These are phyloP conservation scores for Drosophila oshimai DNA, from an alignment of 1,140 invertebrate species.

Conservation along the genomic window DNA sequence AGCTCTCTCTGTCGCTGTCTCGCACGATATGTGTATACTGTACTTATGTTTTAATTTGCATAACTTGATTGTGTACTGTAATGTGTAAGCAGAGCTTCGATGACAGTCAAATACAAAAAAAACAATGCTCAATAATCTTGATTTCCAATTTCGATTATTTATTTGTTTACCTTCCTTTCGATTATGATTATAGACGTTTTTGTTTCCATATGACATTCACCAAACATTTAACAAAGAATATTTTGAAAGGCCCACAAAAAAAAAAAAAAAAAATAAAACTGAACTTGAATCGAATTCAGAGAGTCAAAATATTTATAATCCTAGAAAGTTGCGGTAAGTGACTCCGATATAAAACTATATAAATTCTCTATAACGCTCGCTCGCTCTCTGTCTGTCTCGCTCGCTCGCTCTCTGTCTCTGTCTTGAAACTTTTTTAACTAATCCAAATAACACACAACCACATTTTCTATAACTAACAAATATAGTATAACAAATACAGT, in stretches of 20 bases:
- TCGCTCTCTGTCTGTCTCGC: conserved; percentile 58
- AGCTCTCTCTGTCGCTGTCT: conserved; percentile 52
- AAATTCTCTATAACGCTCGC: conserved; percentile 48
- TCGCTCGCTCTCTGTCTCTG: conserved; percentile 58
- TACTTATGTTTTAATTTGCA: conserved; percentile 55
- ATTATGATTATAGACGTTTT: conserved; percentile 15
- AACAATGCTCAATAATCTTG: conserved; percentile 54
- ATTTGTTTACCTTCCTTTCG: neutral
- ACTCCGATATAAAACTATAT: conserved; percentile 52
- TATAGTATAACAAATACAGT: conserved; percentile 22
- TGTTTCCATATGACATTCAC: conserved; percentile 46
- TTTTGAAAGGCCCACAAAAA: conserved; percentile 54
- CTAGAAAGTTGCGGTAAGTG: conserved; percentile 70
- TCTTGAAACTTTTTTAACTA: conserved; percentile 51
- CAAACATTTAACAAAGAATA: conserved; percentile 53
- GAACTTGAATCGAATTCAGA: conserved; percentile 45
- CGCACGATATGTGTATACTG: conserved; percentile 58
- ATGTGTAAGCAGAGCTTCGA: conserved; percentile 80
- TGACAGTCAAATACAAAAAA: conserved; percentile 72
- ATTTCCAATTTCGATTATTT: conserved; percentile 20
- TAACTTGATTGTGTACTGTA: conserved; percentile 73
- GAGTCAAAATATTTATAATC: conserved; percentile 39
- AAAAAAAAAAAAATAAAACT: conserved; percentile 23
- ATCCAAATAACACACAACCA: conserved; percentile 41
- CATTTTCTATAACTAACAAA: conserved; percentile 20